Base-by-base conservation (phyloP, 2,797 vertebrate species). In the Dryobates pubescens region DNA sequence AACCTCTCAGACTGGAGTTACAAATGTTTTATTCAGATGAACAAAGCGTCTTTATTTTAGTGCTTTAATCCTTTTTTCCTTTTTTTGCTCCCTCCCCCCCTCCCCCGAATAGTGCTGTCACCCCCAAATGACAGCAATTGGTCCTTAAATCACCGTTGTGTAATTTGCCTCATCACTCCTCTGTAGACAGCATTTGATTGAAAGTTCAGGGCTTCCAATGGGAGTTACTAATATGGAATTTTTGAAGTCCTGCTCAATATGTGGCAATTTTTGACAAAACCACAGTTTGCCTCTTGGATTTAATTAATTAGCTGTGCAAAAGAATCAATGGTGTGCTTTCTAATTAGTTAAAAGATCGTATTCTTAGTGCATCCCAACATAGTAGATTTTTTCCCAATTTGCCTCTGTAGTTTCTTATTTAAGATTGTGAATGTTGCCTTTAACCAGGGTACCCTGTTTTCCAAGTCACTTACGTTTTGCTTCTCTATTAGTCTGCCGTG, bases 11-110 rank as follows among this genome's bases (percentile, higher is more conserved):
- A 83, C 90, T 94, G 64, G 80, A 86, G 79, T 90, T 95, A 91
- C 88, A 95, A 95, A 97, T 95, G 95, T 95, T 96, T 92, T 94
- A 95, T 94, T 97, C 95, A 97, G 89, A 94, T 80, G 96, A 96
- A 96, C 90, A 94, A 95, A 95, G 94, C 41, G 2, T 84, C 93
- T 96, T 96, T 96, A 88, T 97, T 97, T 96, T 90, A 95, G 78
- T 67, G 70, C 92, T 96, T 96, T 83, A 96, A 96, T 96, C 89
- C 90, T 83, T 94, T 94, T 94, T 63, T 87, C 74, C 74, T 91
- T 92, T 90, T 26, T 9, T n/a, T n/a, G n/a, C n/a, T n/a, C 8
- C 79, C 63, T 95, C 94, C 92, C 85, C 43, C 79, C 63, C 92
- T 81, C 43, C 47, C 47, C 7, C 18, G 95, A 95, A 91, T 83